phyloP scores from a whole-genome alignment of 1,140 invertebrate species.

The Microplitis demolitor region DNA sequence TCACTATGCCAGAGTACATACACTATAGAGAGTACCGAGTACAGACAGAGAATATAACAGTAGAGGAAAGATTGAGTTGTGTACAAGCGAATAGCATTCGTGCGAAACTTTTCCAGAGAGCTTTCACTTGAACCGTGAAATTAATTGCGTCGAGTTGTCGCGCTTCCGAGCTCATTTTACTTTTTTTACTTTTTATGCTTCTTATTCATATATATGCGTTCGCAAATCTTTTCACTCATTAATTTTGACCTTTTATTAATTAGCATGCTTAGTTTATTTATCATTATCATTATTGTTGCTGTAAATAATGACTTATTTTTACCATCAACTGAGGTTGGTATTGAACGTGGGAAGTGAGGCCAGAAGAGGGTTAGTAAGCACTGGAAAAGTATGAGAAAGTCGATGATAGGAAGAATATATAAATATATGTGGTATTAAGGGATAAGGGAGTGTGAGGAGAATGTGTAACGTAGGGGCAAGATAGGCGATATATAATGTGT shows the following conservation, averaged over 20 bases:
- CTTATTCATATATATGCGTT: background rate
- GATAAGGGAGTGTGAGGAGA: background rate
- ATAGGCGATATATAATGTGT: slow-evolving; percentile 62
- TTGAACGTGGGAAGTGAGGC: background rate
- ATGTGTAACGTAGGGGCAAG: slow-evolving; percentile 49
- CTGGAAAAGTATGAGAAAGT: slow-evolving; percentile 6
- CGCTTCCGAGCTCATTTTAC: slow-evolving; percentile 1
- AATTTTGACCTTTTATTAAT: slow-evolving; percentile 16
- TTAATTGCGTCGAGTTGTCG: slow-evolving; percentile 28
- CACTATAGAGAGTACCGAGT: background rate
- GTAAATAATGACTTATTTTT: too few species aligned
- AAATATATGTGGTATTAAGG: background rate
- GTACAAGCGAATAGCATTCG: slow-evolving; percentile 5
- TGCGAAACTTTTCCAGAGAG: slow-evolving; percentile 18
- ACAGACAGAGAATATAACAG: too few species aligned
- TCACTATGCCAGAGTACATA: background rate
- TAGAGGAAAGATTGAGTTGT: slow-evolving; percentile 16
- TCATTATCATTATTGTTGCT: background rate
- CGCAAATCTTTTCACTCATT: slow-evolving; percentile 11
- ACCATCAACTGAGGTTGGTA: too few species aligned
- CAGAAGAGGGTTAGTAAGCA: background rate
- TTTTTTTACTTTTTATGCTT: background rate
- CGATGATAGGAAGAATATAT: background rate
- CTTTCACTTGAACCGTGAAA: slow-evolving; percentile 23
- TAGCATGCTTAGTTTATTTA: background rate